Base-by-base conservation (phyloP, 2,888 invertebrate species). In the Sycophila texana region DNA sequence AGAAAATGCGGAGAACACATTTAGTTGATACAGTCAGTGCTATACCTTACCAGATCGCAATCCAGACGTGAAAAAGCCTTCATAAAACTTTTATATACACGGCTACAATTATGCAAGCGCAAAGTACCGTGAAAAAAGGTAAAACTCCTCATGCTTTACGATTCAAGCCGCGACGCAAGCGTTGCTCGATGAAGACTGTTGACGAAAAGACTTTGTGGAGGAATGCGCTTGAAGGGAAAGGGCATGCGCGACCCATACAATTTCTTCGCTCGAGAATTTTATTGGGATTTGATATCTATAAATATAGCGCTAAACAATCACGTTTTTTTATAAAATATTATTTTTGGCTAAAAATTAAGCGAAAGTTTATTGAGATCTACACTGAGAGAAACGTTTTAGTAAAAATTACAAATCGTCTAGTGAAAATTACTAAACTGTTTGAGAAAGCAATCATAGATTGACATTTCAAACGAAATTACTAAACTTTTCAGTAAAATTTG, bases 281-380 rank as follows among this genome's bases (percentile, higher is more conserved):
- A n/a, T n/a, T n/a, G n/a, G n/a, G n/a, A n/a, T n/a, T n/a, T n/a
- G n/a, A n/a, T n/a, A n/a, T n/a, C n/a, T n/a, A n/a, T n/a, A n/a
- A n/a, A n/a, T n/a, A n/a, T n/a, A n/a, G n/a, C n/a, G n/a, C n/a
- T n/a, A n/a, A n/a, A n/a, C n/a, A n/a, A n/a, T n/a, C 53, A 2
- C 26, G 51, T 18, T 12, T 14, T 14, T 0, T 1, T 51, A 39
- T 20, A 39, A 26, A 20, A 39, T 39, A 55, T 30, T 10, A 39
- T 10, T 13, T 20, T 30, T n/a, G 16, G 53, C 22, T 55, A 68
- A 82, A 71, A 81, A 74, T 80, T 82, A 78, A 73, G 67, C 68
- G 68, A 65, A 63, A 70, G 80, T 81, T 82, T 83, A 83, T 81
- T 79, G 77, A 82, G 70, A 70, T 70, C 79, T 81, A 80, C n/a